Conservation (phyloP, 2,113 vertebrate genomes). For the Dromaius novaehollandiae region DNA sequence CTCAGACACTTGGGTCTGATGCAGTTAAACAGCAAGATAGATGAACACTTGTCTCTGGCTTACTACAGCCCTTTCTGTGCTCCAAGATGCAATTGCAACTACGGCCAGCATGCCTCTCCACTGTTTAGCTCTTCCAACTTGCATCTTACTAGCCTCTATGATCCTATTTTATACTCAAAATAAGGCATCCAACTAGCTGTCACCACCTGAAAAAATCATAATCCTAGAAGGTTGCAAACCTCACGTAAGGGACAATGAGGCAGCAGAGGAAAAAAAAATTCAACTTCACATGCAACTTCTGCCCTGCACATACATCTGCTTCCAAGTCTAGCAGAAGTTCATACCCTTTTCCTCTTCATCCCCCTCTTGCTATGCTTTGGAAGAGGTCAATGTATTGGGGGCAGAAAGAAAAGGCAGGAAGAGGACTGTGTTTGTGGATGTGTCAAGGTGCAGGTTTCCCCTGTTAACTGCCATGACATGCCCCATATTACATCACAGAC, state of each 20-base stretch:
- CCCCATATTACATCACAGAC: background rate
- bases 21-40: background rate
- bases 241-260: background rate
- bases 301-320: background rate
- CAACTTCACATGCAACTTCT: background rate
- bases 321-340: background rate
- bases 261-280: background rate
- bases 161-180: background rate
- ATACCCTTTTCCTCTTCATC: background rate
- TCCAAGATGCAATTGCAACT: background rate
- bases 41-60: background rate
- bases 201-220: background rate
- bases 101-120: background rate
- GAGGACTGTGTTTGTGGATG: background rate
- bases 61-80: background rate
- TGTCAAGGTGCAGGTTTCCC: background rate
- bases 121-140: background rate
- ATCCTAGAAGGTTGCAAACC: background rate
- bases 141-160: background rate
- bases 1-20: background rate
- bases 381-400: background rate
- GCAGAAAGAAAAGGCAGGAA: background rate
- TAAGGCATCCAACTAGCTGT: background rate
- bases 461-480: background rate
- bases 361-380: background rate